phyloP scores from a whole-genome alignment of 2,797 vertebrate species.

The Myotis pilosus region DNA sequence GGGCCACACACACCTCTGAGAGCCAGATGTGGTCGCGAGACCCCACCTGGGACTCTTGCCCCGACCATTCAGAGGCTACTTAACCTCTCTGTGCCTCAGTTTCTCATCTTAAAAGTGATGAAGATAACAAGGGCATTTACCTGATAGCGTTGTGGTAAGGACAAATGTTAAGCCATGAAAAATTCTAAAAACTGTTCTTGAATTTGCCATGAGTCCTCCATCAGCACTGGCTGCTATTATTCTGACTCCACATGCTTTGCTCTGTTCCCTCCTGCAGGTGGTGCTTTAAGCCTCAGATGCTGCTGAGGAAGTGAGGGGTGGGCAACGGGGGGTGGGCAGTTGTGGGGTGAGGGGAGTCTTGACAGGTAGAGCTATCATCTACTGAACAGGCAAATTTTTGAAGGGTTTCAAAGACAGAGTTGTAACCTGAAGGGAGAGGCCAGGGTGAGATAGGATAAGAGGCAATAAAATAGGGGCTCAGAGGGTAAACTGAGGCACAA shows the following conservation, averaged over 20 bases:
- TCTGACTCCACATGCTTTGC: background rate
- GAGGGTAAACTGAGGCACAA: background rate
- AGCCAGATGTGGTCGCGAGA: background rate
- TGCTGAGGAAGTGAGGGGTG: background rate
- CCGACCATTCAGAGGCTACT: background rate
- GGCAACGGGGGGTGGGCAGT: rapidly evolving
- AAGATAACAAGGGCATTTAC: no score
- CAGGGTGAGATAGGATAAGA: background rate
- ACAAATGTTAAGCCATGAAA: background rate
- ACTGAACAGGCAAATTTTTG: background rate
- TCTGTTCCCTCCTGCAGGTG: background rate
- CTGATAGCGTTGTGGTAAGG: background rate
- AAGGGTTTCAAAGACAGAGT: background rate
- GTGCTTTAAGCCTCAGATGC: background rate
- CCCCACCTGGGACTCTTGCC: background rate
- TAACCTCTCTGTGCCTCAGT: background rate
- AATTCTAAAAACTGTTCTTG: background rate
- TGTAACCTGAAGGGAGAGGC: background rate
- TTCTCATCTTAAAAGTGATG: background rate
- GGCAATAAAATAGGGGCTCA: background rate
- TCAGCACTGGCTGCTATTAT: background rate
- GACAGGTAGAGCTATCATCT: background rate
- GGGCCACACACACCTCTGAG: background rate
- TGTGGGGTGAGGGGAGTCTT: rapidly evolving
- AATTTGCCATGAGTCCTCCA: background rate